phyloP scores from a whole-genome alignment of 2,113 vertebrate species.

The Phodopus roborovskii region DNA sequence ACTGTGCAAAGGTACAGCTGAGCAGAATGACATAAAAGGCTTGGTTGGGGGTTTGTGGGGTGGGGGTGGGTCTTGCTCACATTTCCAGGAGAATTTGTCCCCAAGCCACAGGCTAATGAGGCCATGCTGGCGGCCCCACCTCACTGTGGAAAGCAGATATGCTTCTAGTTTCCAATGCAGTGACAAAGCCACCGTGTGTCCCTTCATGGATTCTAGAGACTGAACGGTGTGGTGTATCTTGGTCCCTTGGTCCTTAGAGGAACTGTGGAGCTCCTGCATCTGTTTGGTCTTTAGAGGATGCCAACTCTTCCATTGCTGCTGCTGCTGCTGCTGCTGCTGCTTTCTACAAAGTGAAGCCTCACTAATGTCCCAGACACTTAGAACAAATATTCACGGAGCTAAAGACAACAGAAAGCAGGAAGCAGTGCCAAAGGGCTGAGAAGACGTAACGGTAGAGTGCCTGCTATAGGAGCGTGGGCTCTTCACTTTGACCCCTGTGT shows the following conservation, averaged over 20 bases:
- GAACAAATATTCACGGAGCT: background rate
- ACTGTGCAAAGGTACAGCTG: conserved; percentile 14
- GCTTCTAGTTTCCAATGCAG: background rate
- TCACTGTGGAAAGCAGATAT: background rate
- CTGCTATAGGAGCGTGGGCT: background rate
- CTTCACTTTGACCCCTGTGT: background rate
- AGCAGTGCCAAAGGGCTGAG: background rate
- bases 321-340: background rate
- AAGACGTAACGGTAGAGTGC: background rate
- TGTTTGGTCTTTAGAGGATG: background rate
- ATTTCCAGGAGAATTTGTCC: background rate
- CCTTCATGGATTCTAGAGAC: background rate
- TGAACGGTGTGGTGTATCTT: rapidly evolving
- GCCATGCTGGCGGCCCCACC: rapidly evolving
- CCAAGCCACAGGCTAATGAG: rapidly evolving
- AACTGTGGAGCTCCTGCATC: rapidly evolving
- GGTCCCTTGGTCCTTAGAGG: background rate
- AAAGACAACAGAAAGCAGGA: background rate
- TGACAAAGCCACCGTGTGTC: too few species aligned
- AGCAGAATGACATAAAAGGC: background rate
- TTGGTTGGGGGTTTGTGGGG: too few species aligned
- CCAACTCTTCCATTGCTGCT: background rate
- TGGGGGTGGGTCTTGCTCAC: background rate
- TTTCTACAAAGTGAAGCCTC: background rate
- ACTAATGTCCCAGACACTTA: too few species aligned